Base-by-base conservation (phyloP, 1,140 invertebrate species). In the Drosophila nasuta region DNA sequence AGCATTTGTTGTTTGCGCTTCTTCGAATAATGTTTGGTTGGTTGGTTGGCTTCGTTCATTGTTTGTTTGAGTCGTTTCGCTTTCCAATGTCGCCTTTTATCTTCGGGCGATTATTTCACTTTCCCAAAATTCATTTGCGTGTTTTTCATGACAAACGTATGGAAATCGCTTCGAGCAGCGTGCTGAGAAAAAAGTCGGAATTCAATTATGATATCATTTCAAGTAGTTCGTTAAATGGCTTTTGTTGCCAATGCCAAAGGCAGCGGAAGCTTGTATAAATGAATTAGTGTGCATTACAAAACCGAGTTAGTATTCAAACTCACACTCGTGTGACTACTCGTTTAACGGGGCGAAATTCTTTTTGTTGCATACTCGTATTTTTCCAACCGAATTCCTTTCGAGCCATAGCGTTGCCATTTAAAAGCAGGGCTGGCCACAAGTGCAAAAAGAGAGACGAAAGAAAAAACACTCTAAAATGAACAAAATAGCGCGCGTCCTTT, bases 131-230 rank as follows among this genome's bases (percentile, higher is more conserved):
- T 75, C 69, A 77, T 77, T 87, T 80, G 68, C 78, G 49, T 67
- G 67, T 35, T 73, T 77, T 62, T 30, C 45, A 43, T 6, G 46
- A 45, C 28, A 65, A 65, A 48, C 67, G 59, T 38, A 65, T 71
- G 52, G 11, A 46, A 52, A 69, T 25, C 52, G 60, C 51, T 48
- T 33, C 33, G 8, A 28, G 56, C 54, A 52, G n/a, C 28, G 2
- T 43, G 43, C 25, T 46, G 51, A 56, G 62, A 45, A 54, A 13
- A 3, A 65, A 69, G 70, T 56, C 57, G 68, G 67, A 89, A 88
- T 81, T 88, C 85, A 88, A 88, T 88, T 89, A 88, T 85, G 85
- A 72, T 79, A 83, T 77, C 60, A 83, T 89, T 81, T 81, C 74
- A 79, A 85, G 75, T 89, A 89, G 85, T 88, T 89, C 58, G 49